These are phyloP conservation scores for Rhynchopsitta pachyrhyncha DNA, from an alignment of 2,113 vertebrate genomes.

Conservation along the genomic window DNA sequence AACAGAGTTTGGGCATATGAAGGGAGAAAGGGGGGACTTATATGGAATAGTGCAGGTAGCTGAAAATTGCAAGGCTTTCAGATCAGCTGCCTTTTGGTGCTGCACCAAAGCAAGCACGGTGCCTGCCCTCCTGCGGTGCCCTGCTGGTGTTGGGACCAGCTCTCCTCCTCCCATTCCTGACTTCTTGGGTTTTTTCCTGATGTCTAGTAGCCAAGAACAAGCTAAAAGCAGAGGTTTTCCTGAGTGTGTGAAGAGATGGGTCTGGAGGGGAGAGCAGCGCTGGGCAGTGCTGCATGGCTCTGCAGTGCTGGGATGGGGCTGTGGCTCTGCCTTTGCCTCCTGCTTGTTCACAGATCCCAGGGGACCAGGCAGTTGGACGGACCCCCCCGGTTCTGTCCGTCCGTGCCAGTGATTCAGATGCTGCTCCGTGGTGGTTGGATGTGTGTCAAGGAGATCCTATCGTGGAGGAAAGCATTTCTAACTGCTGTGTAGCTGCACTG, in stretches of 20 bases:
- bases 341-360: accelerated
- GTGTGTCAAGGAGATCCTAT: neutral
- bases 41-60: neutral
- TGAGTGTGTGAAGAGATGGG: neutral
- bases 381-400: accelerated
- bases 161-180: neutral
- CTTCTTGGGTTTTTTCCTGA: neutral
- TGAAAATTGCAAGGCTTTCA: neutral
- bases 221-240: neutral
- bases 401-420: neutral
- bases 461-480: neutral
- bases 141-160: neutral
- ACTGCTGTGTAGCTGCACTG: accelerated
- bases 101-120: neutral
- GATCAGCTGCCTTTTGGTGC: neutral
- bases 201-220: neutral
- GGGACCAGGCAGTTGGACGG: neutral
- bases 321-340: neutral
- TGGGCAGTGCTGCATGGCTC: neutral
- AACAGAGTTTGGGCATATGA: neutral
- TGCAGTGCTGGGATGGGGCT: neutral
- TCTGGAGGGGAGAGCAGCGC: accelerated
- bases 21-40: neutral
- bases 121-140: neutral
- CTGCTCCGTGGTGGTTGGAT: neutral